A percentile compares a stretch with the other conserved stretches of the same genome.
These are phyloP conservation scores for Tipula vernalis DNA, from an alignment of 2,888 invertebrate species.

Conservation along the genomic window DNA sequence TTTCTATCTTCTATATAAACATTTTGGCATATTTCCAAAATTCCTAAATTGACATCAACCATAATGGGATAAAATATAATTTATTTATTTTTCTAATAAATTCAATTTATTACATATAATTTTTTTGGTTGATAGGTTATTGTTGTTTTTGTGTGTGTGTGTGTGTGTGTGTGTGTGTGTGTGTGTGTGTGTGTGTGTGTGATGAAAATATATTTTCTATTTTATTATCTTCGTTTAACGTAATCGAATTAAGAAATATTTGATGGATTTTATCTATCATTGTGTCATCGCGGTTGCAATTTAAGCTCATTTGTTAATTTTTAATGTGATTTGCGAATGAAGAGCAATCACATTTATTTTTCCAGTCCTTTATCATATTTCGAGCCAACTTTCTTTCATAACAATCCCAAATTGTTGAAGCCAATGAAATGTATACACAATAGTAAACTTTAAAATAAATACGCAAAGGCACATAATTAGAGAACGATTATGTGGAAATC, in stretches of 20 bases:
- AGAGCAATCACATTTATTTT: too few relatives aligned
- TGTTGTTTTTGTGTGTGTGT: not conserved
- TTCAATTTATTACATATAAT: not conserved
- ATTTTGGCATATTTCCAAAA: not conserved
- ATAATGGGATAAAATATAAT: not conserved
- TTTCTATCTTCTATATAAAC: not conserved
- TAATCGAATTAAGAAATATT: not conserved
- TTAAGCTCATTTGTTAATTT: not conserved
- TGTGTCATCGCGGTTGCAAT: not conserved
- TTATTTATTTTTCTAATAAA: not conserved
- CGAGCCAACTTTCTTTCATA: too few relatives aligned
- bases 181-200: not conserved
- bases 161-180: too few relatives aligned
- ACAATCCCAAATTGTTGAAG: too few relatives aligned
- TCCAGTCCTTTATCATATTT: too few relatives aligned
- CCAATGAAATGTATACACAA: not conserved
- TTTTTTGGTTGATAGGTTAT: not conserved
- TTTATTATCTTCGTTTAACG: not conserved
- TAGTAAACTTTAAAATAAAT: not conserved
- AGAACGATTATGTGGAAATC: not conserved
- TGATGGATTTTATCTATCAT: not conserved
- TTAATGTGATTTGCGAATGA: too few relatives aligned
- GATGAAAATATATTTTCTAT: not conserved
- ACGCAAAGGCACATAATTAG: not conserved
- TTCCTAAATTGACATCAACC: not conserved